A percentile compares a stretch with the other conserved stretches of the same genome.
Conservation (phyloP, 2,888 invertebrate genomes). For the Lasioglossum oenotherae region DNA sequence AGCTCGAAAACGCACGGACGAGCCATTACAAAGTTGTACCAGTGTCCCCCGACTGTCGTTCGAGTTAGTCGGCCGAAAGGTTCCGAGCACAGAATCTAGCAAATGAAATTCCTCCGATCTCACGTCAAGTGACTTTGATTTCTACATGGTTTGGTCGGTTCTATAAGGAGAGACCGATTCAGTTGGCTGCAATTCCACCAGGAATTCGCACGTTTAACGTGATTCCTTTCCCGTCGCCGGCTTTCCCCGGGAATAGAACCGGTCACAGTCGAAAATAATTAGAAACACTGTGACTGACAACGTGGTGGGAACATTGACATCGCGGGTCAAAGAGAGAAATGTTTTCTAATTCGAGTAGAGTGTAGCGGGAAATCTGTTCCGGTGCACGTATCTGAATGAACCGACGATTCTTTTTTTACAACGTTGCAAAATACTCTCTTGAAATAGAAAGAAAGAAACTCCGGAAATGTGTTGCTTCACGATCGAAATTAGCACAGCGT, state of each 20-base stretch:
- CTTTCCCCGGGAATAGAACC: background rate
- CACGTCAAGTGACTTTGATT: slow-evolving; percentile 53
- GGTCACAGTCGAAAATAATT: slow-evolving; percentile 35
- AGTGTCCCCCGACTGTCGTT: slow-evolving; percentile 34
- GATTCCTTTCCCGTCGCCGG: background rate
- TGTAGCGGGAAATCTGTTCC: background rate
- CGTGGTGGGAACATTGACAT: background rate
- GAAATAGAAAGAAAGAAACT: background rate
- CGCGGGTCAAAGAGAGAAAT: background rate
- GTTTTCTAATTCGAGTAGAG: background rate
- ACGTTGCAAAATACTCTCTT: background rate
- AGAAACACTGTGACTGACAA: slow-evolving; percentile 5
- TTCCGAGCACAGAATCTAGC: slow-evolving; percentile 40
- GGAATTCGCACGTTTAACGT: slow-evolving; percentile 36
- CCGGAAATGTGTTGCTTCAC: background rate
- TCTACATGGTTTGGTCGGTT: slow-evolving; percentile 36
- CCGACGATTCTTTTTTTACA: background rate
- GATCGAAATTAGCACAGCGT: background rate
- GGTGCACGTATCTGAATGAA: no score
- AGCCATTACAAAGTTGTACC: slow-evolving; percentile 47
- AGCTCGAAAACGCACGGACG: slow-evolving; percentile 14
- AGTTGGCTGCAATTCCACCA: slow-evolving; percentile 21
- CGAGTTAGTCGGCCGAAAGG: slow-evolving; percentile 51
- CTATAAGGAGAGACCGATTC: slow-evolving; percentile 44
- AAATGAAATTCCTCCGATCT: slow-evolving; percentile 60